Evolutionary conservation across 2,888 invertebrate genomes (phyloP).

Genomic region (Tipula unca): DNA sequence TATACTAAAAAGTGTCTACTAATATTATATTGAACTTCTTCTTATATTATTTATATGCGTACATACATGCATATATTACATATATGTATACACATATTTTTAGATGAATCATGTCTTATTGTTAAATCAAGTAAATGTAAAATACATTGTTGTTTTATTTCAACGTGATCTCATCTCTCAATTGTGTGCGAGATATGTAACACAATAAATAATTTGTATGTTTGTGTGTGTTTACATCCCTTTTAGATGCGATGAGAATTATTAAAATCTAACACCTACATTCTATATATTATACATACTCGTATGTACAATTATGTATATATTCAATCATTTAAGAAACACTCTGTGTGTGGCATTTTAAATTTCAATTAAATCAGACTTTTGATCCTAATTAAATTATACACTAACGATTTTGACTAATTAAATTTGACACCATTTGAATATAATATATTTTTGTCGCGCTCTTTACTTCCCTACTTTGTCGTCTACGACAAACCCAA

Average conservation of each 20-base stretch:
- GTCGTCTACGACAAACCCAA: neutral
- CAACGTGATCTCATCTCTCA: neutral
- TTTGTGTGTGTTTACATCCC: neutral
- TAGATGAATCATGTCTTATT: neutral
- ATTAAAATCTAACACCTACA: neutral
- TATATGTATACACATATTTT: neutral
- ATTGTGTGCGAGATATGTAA: neutral
- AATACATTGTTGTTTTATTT: neutral
- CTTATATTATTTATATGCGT: neutral
- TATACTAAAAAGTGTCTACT: conserved; percentile 4
- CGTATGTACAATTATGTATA: no score
- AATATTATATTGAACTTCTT: neutral
- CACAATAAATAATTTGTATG: neutral
- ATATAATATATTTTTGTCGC: neutral
- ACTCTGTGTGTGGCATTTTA: neutral
- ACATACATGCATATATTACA: neutral
- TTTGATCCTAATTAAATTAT: neutral
- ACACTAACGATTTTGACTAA: neutral
- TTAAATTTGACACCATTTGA: neutral
- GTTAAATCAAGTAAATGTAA: neutral
- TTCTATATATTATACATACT: neutral
- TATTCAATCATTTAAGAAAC: neutral
- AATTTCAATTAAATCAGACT: neutral
- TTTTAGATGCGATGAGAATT: neutral
- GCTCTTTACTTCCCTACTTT: no score